These are phyloP conservation scores for Cirrhinus molitorella DNA, from an alignment of 2,797 vertebrate genomes.

Conservation along the genomic window DNA sequence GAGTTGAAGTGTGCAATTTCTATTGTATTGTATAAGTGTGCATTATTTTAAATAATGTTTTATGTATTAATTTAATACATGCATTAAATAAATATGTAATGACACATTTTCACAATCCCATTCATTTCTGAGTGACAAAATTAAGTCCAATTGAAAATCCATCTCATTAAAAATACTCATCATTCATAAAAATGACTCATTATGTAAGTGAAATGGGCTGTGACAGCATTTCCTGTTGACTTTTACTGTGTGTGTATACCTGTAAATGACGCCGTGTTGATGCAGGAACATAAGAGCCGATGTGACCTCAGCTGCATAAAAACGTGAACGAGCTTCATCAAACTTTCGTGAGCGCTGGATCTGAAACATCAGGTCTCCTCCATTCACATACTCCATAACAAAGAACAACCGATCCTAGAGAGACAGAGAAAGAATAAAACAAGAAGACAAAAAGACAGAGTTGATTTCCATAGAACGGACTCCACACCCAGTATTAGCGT, in stretches of 20 bases:
- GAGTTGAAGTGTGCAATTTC: neutral
- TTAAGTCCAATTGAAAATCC: neutral
- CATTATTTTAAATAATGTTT: too few species aligned
- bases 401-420: conserved; percentile 97
- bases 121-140: neutral
- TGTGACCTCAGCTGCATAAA: conserved; percentile 99
- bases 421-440: conserved; percentile 77
- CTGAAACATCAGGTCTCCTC: conserved; percentile 99
- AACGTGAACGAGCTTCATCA: conserved; percentile 94
- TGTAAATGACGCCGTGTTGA: conserved; percentile 97
- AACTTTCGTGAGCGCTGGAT: conserved; percentile 98
- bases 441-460: conserved; percentile 3
- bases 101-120: neutral
- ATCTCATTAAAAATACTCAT: neutral
- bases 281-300: conserved; percentile 99
- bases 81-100: neutral
- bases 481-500: neutral
- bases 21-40: too few species aligned
- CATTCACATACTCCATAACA: conserved; percentile 99
- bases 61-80: too few species aligned
- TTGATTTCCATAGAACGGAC: neutral
- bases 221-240: neutral
- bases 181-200: conserved; percentile 3
- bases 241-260: conserved; percentile 75
- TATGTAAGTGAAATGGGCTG: neutral